A percentile compares a stretch with the other conserved stretches of the same genome.
phyloP scores from a whole-genome alignment of 2,888 invertebrate genomes.

The Erannis defoliaria region DNA sequence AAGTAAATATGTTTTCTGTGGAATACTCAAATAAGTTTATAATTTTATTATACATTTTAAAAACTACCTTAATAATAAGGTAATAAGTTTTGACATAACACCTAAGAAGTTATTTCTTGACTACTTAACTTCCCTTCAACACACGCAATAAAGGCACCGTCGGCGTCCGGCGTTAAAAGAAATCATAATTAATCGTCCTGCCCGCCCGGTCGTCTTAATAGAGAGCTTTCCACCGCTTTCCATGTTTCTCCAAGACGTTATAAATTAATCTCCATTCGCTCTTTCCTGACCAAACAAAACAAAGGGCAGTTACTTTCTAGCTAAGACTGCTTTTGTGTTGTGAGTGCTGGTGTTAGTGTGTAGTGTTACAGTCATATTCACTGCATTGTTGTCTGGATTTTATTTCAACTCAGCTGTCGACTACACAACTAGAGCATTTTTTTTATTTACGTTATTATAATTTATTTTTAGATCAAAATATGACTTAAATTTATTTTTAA shows the following conservation, averaged over 20 bases:
- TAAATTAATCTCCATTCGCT: conserved; percentile 84
- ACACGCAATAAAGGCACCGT: conserved; percentile 61
- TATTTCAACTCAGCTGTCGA: background rate
- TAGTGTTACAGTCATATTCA: background rate
- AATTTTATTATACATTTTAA: too few relatives aligned
- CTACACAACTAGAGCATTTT: too few relatives aligned
- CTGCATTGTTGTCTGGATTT: background rate
- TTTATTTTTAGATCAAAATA: too few relatives aligned
- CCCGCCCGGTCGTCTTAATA: conserved; percentile 78
- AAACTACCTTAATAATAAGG: too few relatives aligned
- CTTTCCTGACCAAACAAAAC: conserved; percentile 69
- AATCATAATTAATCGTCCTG: conserved; percentile 83
- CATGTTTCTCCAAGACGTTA: conserved; percentile 81
- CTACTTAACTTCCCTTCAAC: conserved; percentile 50
- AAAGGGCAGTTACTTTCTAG: conserved; percentile 67
- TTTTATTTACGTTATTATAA: too few relatives aligned
- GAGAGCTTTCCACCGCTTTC: conserved; percentile 74
- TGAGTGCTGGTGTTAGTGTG: conserved; percentile 19
- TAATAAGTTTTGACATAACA: background rate
- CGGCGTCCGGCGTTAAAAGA: conserved; percentile 78
- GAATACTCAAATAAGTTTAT: background rate
- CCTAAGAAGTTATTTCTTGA: conserved; percentile 10
- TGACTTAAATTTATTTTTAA: too few relatives aligned
- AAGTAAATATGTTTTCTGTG: too few relatives aligned
- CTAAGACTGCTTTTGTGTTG: conserved; percentile 40